Evolutionary conservation across 2,797 vertebrate species (phyloP), one percentile per base, ranked within the genome.

Genomic region (Mus spretus): DNA sequence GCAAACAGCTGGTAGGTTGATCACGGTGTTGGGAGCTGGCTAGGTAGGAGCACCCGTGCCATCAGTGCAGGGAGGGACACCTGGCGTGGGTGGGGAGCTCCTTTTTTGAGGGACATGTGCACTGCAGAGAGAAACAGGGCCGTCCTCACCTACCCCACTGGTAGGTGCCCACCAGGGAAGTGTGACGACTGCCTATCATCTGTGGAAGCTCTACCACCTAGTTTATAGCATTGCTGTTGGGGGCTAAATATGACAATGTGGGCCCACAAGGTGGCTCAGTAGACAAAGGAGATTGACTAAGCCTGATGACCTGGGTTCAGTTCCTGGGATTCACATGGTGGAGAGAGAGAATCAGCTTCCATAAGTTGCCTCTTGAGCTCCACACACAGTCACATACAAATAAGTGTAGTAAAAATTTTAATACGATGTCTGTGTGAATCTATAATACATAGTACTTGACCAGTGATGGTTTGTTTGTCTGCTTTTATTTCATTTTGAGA

Each of bases 221-320:
- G 78, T 72, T 83, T 83, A 63, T 22, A 90, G n/a, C 37, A 31
- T 19, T 90, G 61, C 81, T 94, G 10, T 15, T 40, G 79, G 94
- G 59, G 74, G 31, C 61, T 84, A 89, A 37, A 2, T 70, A 24
- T 34, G 83, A 85, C 14, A 14, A 20, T 47, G 40, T 84, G 59
- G 59, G 59, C 40, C 26, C 14, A 47, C 31, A 55, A 65, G 17
- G 40, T 50, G 17, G 28, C 17, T 22, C 28, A 34, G 61, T 47
- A 47, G 28, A 61, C 20, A 50, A 40, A 84, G 61, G 9, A 47
- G 40, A 47, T 67, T 84, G 82, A 14, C 82, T 34, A 47, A 63
- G 61, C 40, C 28, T 84, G 82, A 65, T 65, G 61, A 47, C 28
- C 40, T 40, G 82, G 47, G 59, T 84, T 65, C 59, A 47, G 17